These are phyloP conservation scores for Nymphalis io DNA, from an alignment of 1,140 invertebrate genomes.

Conservation along the genomic window DNA sequence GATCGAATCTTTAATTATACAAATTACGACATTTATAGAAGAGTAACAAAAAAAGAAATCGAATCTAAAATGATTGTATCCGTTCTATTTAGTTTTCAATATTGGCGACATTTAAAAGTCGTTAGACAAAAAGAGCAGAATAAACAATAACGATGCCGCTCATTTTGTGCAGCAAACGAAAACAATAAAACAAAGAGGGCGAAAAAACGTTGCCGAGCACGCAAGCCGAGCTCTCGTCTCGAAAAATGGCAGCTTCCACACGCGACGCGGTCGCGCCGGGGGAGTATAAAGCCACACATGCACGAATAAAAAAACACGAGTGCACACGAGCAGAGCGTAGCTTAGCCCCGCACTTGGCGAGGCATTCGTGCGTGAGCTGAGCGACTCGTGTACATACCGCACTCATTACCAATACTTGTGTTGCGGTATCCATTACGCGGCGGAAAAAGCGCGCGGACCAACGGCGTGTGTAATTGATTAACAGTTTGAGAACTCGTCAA, in stretches of 20 bases:
- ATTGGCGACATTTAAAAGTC: constrained; percentile 12
- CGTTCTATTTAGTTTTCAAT: constrained; percentile 18
- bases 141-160: constrained; percentile 65
- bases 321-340: constrained; percentile 53
- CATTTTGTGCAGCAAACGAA: constrained; percentile 61
- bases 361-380: constrained; percentile 67
- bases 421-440: constrained; percentile 73
- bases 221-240: constrained; percentile 55
- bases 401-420: constrained; percentile 66
- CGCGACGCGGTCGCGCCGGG: constrained; percentile 40
- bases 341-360: constrained; percentile 54
- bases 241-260: constrained; percentile 57
- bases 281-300: constrained; percentile 59
- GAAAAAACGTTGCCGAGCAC: constrained; percentile 55
- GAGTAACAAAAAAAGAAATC: constrained; percentile 15
- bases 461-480: constrained; percentile 75
- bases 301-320: constrained; percentile 52
- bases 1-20: constrained; percentile 40
- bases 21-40: constrained; percentile 31
- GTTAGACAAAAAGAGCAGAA: constrained; percentile 23
- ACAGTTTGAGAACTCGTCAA: constrained; percentile 51
- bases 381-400: constrained; percentile 47
- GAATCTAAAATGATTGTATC: constrained; percentile 7
- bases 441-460: constrained; percentile 68
- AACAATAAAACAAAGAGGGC: constrained; percentile 69